A percentile compares a stretch with the other conserved stretches of the same genome.
phyloP scores from a whole-genome alignment of 2,888 invertebrate species.

The Drosophila maculinotata region DNA sequence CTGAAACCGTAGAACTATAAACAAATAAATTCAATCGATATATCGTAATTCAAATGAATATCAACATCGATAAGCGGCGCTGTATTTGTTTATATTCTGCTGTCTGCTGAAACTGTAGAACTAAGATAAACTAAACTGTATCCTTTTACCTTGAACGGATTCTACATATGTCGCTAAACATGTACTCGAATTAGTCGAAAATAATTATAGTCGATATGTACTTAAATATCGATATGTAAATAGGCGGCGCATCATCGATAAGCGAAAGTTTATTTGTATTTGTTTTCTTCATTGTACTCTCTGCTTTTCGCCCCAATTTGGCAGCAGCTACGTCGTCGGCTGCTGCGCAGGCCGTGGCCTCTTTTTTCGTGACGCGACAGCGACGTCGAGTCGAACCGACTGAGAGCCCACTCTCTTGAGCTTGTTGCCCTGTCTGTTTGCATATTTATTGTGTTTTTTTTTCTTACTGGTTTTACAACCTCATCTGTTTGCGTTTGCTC shows the following conservation, averaged over 20 bases:
- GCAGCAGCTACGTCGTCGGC: slow-evolving; percentile 44
- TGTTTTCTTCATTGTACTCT: slow-evolving; percentile 25
- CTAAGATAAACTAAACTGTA: too few relatives aligned
- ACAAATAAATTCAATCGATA: too few relatives aligned
- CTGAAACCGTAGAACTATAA: too few relatives aligned
- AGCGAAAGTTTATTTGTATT: slow-evolving; percentile 59
- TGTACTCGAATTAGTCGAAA: neutral
- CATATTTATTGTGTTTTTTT: slow-evolving; percentile 68
- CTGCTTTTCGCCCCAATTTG: slow-evolving; percentile 64
- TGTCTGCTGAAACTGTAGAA: too few relatives aligned
- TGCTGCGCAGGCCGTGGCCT: slow-evolving; percentile 67
- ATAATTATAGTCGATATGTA: slow-evolving; percentile 3
- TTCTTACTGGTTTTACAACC: slow-evolving; percentile 55
- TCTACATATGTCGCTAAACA: too few relatives aligned
- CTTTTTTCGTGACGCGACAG: slow-evolving; percentile 46
- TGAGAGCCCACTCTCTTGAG: slow-evolving; percentile 38
- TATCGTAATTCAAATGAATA: too few relatives aligned
- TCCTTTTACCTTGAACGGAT: too few relatives aligned
- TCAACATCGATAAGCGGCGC: too few relatives aligned
- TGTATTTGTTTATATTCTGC: too few relatives aligned
- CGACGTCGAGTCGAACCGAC: slow-evolving; percentile 26
- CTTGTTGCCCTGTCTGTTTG: slow-evolving; percentile 58
- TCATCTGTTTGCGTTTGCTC: slow-evolving; percentile 61
- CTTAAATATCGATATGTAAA: slow-evolving; percentile 45
- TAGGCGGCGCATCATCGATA: slow-evolving; percentile 33